Conservation (phyloP, 2,113 vertebrate species). For the Nibea coibor region DNA sequence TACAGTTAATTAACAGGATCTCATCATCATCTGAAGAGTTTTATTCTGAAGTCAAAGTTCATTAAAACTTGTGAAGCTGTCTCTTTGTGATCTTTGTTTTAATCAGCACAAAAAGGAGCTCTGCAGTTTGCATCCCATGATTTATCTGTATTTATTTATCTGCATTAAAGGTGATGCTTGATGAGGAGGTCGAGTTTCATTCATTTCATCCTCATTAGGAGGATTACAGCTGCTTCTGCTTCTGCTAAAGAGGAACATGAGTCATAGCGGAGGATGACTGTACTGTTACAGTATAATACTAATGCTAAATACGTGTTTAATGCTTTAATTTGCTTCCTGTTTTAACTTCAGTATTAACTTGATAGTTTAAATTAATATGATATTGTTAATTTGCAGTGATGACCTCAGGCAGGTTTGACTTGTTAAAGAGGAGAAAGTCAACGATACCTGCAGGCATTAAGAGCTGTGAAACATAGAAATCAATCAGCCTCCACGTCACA, state of each 20-base stretch:
- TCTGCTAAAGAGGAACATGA: not conserved
- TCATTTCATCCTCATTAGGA: not conserved
- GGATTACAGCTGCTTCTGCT: too few relatives aligned
- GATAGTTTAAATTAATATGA: too few relatives aligned
- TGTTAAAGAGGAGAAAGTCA: conserved; percentile 29
- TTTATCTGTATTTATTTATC: not conserved
- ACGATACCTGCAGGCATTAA: conserved; percentile 28
- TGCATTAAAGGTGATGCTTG: not conserved
- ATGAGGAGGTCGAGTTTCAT: not conserved
- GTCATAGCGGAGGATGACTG: not conserved
- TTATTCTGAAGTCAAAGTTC: conserved; percentile 17
- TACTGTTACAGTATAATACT: too few relatives aligned
- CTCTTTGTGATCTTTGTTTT: not conserved
- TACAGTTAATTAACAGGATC: conserved; percentile 9
- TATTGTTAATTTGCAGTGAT: not conserved
- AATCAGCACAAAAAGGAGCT: not conserved
- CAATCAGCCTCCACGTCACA: not conserved
- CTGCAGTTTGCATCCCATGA: not conserved
- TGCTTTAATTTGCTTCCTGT: too few relatives aligned
- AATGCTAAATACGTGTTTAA: too few relatives aligned
- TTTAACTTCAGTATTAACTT: too few relatives aligned
- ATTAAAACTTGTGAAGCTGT: not conserved
- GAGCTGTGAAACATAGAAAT: not conserved
- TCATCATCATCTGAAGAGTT: not conserved
- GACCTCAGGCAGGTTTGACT: conserved; percentile 16